Evolutionary conservation across 2,113 vertebrate species (phyloP).

Genomic region (Callocephalon fimbriatum): DNA sequence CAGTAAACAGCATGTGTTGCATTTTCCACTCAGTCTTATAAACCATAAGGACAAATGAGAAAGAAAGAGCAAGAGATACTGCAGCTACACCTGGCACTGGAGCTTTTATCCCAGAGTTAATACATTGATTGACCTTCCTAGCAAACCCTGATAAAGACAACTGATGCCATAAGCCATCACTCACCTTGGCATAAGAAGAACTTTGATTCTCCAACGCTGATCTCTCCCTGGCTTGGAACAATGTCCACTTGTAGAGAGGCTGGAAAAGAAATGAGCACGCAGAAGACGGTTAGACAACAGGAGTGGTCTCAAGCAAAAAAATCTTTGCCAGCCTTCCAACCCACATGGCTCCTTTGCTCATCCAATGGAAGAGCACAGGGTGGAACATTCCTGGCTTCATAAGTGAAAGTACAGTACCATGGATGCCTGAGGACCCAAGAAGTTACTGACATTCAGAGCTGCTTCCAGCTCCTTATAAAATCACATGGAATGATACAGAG

Average conservation of each 20-base stretch:
- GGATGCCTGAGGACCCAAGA: background rate
- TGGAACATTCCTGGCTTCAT: accelerated
- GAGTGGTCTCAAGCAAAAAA: background rate
- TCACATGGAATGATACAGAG: background rate
- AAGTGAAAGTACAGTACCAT: background rate
- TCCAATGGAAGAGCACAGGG: background rate
- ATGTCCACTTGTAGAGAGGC: constrained; percentile 94
- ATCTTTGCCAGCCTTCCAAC: background rate
- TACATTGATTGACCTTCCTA: background rate
- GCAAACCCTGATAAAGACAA: background rate
- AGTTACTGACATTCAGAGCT: background rate
- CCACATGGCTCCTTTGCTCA: background rate
- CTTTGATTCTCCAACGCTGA: constrained; percentile 96
- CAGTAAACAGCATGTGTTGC: background rate
- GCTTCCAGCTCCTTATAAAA: background rate
- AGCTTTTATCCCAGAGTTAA: background rate
- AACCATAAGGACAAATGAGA: background rate
- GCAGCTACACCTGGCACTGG: background rate
- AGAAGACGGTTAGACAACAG: background rate
- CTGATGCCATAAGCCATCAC: background rate
- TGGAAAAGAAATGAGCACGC: constrained; percentile 45
- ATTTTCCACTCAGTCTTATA: background rate
- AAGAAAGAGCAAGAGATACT: background rate
- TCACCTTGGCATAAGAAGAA: constrained; percentile 98
- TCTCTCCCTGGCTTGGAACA: constrained; percentile 92